Base-by-base conservation (phyloP, 92 coral and sea anemone genomes). In the Anthopleura xanthogrammica region DNA sequence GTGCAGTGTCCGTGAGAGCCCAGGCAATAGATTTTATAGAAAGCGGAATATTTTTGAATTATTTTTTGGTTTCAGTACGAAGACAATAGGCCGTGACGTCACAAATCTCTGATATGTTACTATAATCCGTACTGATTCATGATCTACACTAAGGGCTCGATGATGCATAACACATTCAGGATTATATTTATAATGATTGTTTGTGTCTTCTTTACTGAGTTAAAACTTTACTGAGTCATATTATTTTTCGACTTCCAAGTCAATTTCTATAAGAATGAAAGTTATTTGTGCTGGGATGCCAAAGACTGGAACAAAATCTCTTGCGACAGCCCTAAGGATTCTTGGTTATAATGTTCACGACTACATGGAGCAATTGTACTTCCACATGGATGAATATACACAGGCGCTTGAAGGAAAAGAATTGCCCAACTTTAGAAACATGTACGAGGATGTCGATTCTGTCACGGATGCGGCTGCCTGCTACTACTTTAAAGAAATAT, bases 221-320 rank as follows among this genome's bases (percentile, higher is more conserved):
- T 29, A 29, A 29, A 29, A 29, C 36, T 29, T 29, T 29, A 29
- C 36, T 29, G 36, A 29, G 36, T 29, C 36, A 29, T 29, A 29
- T 29, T 1, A 29, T 29, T 29, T 29, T 29, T 29, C 36, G 36
- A 16, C 65, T 17, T 60, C 6, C 39, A 65, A 23, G 11, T 65
- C 40, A 6, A 3, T 65, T 65, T 65, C 11, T 7, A n/a, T 5
- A 7, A 65, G 20, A 7, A 65, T 65, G 72, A 85, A 89, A 72
- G 83, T 89, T 0, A 85, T 89, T 17, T 85, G 92, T 89, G 92
- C 92, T 17, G 92, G 92, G 4, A n/a, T 89, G 76, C 75, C 80
- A 29, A 89, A 89, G 84, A 89, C 92, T 1, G 92, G 92, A 0
- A 85, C 92, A 17, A 89, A 55, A 77, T 76, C 86, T 17, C 20